A percentile compares a stretch with the other conserved stretches of the same genome.
Evolutionary conservation across 2,888 invertebrate species (phyloP).

Genomic region (Siphlonurus alternatus): DNA sequence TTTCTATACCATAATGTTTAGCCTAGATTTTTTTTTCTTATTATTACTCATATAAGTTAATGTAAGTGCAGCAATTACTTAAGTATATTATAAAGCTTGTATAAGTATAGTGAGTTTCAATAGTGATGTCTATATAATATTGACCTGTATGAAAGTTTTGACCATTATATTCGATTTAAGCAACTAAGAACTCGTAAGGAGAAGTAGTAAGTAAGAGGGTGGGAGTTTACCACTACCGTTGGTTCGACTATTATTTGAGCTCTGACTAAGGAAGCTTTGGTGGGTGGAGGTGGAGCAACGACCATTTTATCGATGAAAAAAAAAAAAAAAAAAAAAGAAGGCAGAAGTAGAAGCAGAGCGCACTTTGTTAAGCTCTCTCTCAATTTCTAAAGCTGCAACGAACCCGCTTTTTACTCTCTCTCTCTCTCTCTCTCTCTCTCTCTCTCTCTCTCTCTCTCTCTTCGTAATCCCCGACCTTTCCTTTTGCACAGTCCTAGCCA

Average conservation of each 20-base stretch:
- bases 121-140: too few relatives aligned
- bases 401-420: background rate
- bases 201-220: background rate
- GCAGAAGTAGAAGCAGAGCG: too few relatives aligned
- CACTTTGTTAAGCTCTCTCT: background rate
- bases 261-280: background rate
- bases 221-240: background rate
- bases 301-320: background rate
- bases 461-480: background rate
- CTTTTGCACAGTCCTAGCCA: background rate
- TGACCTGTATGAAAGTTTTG: background rate
- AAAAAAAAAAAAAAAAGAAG: too few relatives aligned
- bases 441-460: background rate
- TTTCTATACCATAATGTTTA: too few relatives aligned
- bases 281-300: background rate
- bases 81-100: too few relatives aligned
- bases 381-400: background rate
- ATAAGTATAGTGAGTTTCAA: too few relatives aligned
- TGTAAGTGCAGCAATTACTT: too few relatives aligned
- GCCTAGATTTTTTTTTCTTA: too few relatives aligned
- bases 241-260: background rate
- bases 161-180: background rate
- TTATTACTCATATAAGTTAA: too few relatives aligned
- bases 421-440: background rate
- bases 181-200: background rate